Conservation (phyloP, 2,888 invertebrate genomes). For the Alsophila aescularia region DNA sequence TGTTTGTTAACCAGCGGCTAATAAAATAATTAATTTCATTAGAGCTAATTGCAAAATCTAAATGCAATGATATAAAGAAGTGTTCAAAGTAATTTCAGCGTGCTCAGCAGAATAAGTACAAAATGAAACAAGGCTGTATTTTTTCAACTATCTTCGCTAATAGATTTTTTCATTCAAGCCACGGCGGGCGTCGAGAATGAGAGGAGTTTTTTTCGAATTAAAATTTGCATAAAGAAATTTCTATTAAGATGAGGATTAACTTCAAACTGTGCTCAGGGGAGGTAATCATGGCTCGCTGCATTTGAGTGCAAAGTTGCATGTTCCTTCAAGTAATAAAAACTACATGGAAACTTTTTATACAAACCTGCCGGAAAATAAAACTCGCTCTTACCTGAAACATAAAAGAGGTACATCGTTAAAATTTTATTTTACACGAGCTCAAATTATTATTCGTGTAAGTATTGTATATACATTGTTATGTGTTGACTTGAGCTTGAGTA, state of each 20-base stretch:
- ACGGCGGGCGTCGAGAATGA: slow-evolving; percentile 49
- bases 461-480: slow-evolving; percentile 6
- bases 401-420: slow-evolving; percentile 18
- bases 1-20: not conserved
- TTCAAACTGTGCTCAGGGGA: slow-evolving; percentile 53
- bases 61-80: not conserved
- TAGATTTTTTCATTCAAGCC: slow-evolving; percentile 62
- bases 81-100: slow-evolving; percentile 40
- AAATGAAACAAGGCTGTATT: slow-evolving; percentile 43
- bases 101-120: slow-evolving; percentile 45
- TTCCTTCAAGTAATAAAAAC: slow-evolving; percentile 5
- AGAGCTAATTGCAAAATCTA: not conserved
- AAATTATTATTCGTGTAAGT: not conserved
- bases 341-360: slow-evolving; percentile 5
- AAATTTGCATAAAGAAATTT: slow-evolving; percentile 67
- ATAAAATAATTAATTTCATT: not conserved
- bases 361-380: not conserved
- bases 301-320: slow-evolving; percentile 19
- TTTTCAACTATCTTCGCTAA: slow-evolving; percentile 56
- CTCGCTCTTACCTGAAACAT: slow-evolving; percentile 32
- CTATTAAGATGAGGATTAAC: slow-evolving; percentile 63
- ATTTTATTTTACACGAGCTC: not conserved
- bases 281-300: slow-evolving; percentile 46
- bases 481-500: not conserved
- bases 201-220: slow-evolving; percentile 58